Evolutionary conservation across 2,888 invertebrate species (phyloP).

Genomic region (Lepidochitona cinerea): DNA sequence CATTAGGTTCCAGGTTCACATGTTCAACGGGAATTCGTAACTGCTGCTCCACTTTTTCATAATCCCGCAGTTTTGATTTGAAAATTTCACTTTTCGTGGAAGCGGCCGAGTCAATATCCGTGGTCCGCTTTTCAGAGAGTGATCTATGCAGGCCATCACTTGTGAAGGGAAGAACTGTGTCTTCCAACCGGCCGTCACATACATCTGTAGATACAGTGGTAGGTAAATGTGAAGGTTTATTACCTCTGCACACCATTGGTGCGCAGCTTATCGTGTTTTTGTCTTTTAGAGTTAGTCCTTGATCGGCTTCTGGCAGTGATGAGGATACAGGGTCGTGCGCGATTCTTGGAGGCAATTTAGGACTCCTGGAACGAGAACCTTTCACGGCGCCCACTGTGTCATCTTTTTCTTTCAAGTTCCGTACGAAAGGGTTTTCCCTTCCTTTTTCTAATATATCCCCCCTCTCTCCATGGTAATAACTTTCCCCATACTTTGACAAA

Average conservation of each 20-base stretch:
- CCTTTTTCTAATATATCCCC: constrained; percentile 34
- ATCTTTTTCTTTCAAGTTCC: neutral
- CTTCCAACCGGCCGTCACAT: neutral
- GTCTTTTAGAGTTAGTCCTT: too few relatives aligned
- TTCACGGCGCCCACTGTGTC: neutral
- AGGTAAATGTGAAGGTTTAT: neutral
- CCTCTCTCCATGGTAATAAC: constrained; percentile 41
- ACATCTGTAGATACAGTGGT: neutral
- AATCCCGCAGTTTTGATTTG: neutral
- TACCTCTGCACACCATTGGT: neutral
- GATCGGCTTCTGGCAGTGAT: too few relatives aligned
- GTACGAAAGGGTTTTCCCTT: neutral
- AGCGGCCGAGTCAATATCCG: neutral
- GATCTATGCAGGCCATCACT: neutral
- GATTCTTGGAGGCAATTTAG: neutral
- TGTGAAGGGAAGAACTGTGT: neutral
- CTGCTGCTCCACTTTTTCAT: neutral
- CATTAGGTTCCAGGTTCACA: neutral
- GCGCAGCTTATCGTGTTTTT: neutral
- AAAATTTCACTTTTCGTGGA: neutral
- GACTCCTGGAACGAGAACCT: neutral
- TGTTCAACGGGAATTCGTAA: neutral
- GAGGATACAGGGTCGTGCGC: too few relatives aligned
- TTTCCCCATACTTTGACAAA: constrained; percentile 33
- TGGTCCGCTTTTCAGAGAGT: neutral